These are phyloP conservation scores for Antennarius striatus DNA, from an alignment of 2,113 vertebrate species.

Conservation along the genomic window DNA sequence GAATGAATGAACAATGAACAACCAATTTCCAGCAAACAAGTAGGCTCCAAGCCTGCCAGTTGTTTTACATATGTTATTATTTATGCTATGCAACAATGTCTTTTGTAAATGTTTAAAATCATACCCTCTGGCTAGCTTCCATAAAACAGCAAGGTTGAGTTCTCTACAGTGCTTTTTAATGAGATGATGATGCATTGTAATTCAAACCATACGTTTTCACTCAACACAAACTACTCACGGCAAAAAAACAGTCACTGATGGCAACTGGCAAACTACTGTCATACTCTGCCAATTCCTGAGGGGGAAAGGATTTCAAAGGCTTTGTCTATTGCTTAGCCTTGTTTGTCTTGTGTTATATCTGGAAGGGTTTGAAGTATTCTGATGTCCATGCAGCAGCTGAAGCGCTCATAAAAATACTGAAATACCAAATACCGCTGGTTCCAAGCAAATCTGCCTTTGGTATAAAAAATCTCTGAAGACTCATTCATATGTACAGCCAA, in stretches of 20 bases:
- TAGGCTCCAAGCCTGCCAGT: conserved; percentile 19
- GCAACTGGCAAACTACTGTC: conserved; percentile 56
- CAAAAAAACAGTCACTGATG: conserved; percentile 50
- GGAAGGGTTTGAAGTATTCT: conserved; percentile 58
- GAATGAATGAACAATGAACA: neutral
- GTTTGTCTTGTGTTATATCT: conserved; percentile 59
- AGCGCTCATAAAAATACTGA: conserved; percentile 39
- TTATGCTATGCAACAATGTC: conserved; percentile 28
- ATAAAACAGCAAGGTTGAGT: conserved; percentile 46
- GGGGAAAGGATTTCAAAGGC: conserved; percentile 60
- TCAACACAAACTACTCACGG: conserved; percentile 57
- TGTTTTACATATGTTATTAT: conserved; percentile 27
- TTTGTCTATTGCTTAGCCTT: conserved; percentile 43
- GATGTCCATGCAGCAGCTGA: conserved; percentile 40
- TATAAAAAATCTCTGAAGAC: conserved; percentile 15
- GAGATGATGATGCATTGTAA: conserved; percentile 66
- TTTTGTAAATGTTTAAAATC: conserved; percentile 58
- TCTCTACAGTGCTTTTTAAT: conserved; percentile 56
- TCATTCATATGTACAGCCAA: neutral
- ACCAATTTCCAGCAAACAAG: conserved; percentile 20
- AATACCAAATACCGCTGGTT: conserved; percentile 9
- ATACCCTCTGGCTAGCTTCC: conserved; percentile 46
- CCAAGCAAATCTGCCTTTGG: conserved; percentile 7
- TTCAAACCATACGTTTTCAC: conserved; percentile 49
- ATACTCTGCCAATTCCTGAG: conserved; percentile 40